Evolutionary conservation across 2,888 invertebrate species (phyloP).

Genomic region (Pristionchus fissidentatus): DNA sequence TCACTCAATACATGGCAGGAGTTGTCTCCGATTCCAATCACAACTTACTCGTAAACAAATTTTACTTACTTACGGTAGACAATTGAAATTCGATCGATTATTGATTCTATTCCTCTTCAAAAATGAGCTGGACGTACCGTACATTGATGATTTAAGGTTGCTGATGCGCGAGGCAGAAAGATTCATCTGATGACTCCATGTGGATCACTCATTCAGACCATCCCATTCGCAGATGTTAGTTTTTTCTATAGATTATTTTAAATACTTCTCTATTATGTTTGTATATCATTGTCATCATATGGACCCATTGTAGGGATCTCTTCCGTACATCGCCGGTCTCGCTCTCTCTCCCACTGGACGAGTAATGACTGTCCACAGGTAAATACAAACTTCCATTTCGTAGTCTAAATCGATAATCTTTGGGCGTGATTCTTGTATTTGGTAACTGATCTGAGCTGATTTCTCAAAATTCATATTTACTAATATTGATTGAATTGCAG

Average conservation of each 20-base stretch:
- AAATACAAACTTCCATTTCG: too few relatives aligned
- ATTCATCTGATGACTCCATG: not conserved
- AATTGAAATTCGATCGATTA: too few relatives aligned
- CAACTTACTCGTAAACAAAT: not conserved
- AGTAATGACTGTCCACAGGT: not conserved
- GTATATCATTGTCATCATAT: not conserved
- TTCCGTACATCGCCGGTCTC: not conserved
- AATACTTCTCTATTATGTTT: not conserved
- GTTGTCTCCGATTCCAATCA: not conserved
- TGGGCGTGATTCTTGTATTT: too few relatives aligned
- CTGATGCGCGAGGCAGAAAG: not conserved
- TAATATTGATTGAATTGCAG: not conserved
- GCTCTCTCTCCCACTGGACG: not conserved
- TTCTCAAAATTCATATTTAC: not conserved
- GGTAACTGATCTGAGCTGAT: too few relatives aligned
- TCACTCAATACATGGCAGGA: not conserved
- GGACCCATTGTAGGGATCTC: not conserved
- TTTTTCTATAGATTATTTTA: not conserved
- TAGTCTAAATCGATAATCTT: too few relatives aligned
- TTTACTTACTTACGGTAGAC: too few relatives aligned
- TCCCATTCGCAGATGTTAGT: not conserved
- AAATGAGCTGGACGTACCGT: too few relatives aligned
- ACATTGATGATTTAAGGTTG: not conserved
- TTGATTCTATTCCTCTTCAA: too few relatives aligned
- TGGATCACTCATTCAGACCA: not conserved